phyloP scores from a whole-genome alignment of 1,140 invertebrate genomes.

The Eufriesea mexicana region DNA sequence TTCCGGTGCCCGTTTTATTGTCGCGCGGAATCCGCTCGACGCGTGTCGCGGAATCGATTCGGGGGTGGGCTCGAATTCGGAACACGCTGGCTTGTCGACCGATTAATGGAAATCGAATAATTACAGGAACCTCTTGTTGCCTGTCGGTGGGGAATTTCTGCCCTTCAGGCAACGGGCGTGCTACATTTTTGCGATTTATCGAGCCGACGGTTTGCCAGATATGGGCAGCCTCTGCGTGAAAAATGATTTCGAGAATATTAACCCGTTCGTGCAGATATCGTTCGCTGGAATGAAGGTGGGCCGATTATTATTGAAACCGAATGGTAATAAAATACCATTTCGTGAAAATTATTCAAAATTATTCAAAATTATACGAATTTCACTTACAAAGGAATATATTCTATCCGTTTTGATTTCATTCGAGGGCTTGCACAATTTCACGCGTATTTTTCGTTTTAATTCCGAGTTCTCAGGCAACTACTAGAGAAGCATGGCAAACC shows the following conservation, averaged over 20 bases:
- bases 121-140: slow-evolving; percentile 87
- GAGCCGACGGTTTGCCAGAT: slow-evolving; percentile 85
- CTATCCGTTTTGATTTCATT: too few species aligned
- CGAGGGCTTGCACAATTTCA: too few species aligned
- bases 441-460: too few species aligned
- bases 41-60: slow-evolving; percentile 10
- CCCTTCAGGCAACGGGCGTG: slow-evolving; percentile 84
- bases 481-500: slow-evolving; percentile 79
- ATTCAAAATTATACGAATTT: too few species aligned
- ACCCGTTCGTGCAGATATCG: slow-evolving; percentile 85
- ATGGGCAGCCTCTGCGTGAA: slow-evolving; percentile 75
- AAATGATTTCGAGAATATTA: slow-evolving; percentile 84
- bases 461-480: slow-evolving; percentile 78
- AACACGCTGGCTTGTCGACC: background rate
- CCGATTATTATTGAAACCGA: background rate
- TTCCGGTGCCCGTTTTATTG: background rate
- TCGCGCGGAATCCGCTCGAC: background rate
- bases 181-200: slow-evolving; percentile 86
- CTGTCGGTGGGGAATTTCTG: slow-evolving; percentile 84
- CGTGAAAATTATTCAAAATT: too few species aligned
- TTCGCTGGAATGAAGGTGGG: slow-evolving; percentile 86
- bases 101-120: slow-evolving; percentile 34
- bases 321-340: too few species aligned
- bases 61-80: background rate
- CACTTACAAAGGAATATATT: too few species aligned